Evolutionary conservation across 2,797 vertebrate species (phyloP).

Genomic region (Onychomys arenicola): DNA sequence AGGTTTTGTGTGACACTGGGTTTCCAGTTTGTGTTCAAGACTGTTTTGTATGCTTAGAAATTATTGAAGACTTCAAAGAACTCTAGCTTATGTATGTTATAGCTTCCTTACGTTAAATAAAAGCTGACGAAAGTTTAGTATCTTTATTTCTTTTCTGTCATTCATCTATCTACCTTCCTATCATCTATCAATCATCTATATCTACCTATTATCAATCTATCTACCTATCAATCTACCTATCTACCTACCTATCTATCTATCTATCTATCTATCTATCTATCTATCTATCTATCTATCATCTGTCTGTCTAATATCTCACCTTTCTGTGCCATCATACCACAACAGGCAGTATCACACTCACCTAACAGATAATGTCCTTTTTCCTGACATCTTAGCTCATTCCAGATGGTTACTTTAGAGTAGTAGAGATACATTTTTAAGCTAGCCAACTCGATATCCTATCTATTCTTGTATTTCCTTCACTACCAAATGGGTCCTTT

Average conservation of each 20-base stretch:
- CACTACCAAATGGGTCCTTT: not conserved
- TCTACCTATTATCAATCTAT: not conserved
- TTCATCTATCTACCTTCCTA: not conserved
- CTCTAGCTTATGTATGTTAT: not conserved
- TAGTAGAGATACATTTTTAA: not conserved
- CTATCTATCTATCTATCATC: not conserved
- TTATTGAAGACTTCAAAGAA: not conserved
- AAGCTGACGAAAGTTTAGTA: not conserved
- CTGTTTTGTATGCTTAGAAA: not conserved
- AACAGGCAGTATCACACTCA: no score
- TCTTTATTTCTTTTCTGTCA: not conserved
- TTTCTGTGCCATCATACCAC: not conserved
- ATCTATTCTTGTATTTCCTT: not conserved
- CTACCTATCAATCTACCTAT: no score
- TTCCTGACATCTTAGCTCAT: not conserved
- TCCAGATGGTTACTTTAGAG: not conserved
- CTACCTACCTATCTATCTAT: no score
- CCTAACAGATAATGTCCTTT: not conserved
- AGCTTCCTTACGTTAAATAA: not conserved
- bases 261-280: not conserved
- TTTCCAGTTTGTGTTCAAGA: not conserved
- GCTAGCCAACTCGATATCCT: no score
- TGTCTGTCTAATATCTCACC: not conserved
- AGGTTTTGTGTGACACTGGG: not conserved
- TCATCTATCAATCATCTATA: not conserved